phyloP scores from a whole-genome alignment of 2,113 vertebrate genomes.

The Neolamprologus sp. region DNA sequence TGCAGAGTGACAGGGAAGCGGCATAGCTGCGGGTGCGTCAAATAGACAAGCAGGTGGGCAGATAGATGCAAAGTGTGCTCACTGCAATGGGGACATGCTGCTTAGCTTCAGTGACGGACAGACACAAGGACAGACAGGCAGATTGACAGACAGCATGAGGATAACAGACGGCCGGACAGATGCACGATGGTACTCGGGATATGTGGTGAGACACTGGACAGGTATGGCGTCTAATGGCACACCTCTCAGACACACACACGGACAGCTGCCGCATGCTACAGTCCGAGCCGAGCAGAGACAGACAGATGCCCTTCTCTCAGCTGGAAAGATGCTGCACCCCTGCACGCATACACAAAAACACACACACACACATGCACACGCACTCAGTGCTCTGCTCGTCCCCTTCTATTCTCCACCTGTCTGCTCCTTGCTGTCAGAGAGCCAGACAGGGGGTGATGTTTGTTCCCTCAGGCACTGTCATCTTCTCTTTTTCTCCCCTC shows the following conservation, averaged over 20 bases:
- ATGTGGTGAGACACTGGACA: conserved; percentile 1
- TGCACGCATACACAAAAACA: not conserved
- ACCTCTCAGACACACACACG: not conserved
- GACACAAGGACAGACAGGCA: conserved; percentile 7
- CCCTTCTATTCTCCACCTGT: conserved; percentile 48
- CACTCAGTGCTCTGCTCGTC: conserved; percentile 2
- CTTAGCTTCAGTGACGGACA: not conserved
- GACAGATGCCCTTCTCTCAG: conserved; percentile 62
- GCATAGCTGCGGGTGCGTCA: not conserved
- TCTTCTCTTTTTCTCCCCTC: conserved; percentile 16
- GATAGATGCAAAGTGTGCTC: not conserved
- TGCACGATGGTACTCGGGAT: conserved; percentile 29
- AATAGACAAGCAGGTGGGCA: conserved; percentile 27
- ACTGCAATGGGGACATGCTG: not conserved
- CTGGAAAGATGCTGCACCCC: conserved; percentile 20
- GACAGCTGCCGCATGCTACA: conserved; percentile 23
- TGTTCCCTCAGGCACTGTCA: conserved; percentile 60
- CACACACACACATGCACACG: not conserved
- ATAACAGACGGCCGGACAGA: conserved; percentile 48
- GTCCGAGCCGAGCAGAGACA: conserved; percentile 17
- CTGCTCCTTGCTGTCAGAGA: conserved; percentile 66
- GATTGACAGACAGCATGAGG: conserved; percentile 51
- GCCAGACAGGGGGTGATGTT: conserved; percentile 61
- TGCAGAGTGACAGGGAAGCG: conserved; percentile 11
- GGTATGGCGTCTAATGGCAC: conserved; percentile 30